Evolutionary conservation across 1,140 invertebrate genomes (phyloP).

Genomic region (Centruroides sculpturatus): DNA sequence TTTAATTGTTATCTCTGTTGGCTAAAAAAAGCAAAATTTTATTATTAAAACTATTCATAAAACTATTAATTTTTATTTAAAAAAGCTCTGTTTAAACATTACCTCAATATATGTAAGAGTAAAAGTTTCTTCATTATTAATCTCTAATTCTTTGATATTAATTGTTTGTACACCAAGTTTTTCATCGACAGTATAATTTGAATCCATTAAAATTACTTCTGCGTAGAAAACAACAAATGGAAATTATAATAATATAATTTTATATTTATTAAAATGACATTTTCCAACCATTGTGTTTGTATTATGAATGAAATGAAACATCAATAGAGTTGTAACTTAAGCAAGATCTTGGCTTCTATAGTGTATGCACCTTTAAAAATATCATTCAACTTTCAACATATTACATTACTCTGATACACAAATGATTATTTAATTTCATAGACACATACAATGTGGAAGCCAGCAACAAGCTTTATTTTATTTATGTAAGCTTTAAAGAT

Average conservation of each 20-base stretch:
- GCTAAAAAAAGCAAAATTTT: conserved; percentile 8
- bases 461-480: too few relatives aligned
- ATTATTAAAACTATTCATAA: too few relatives aligned
- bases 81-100: background rate
- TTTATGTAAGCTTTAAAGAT: too few relatives aligned
- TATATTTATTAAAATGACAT: background rate
- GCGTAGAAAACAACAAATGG: background rate
- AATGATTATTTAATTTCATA: too few relatives aligned
- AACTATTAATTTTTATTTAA: background rate
- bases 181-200: conserved; percentile 24
- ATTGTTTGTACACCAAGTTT: conserved; percentile 21
- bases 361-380: too few relatives aligned
- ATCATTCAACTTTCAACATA: too few relatives aligned
- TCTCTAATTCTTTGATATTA: conserved; percentile 15
- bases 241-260: background rate
- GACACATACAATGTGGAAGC: too few relatives aligned
- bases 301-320: too few relatives aligned
- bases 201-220: conserved; percentile 26
- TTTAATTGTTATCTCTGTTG: conserved; percentile 18
- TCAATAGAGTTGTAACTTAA: too few relatives aligned
- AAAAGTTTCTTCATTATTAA: conserved; percentile 17
- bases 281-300: too few relatives aligned
- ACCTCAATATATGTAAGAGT: conserved; percentile 18
- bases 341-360: too few relatives aligned
- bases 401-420: too few relatives aligned